phyloP scores from a whole-genome alignment of 2,113 vertebrate species.

The Eupsittula cactorum region DNA sequence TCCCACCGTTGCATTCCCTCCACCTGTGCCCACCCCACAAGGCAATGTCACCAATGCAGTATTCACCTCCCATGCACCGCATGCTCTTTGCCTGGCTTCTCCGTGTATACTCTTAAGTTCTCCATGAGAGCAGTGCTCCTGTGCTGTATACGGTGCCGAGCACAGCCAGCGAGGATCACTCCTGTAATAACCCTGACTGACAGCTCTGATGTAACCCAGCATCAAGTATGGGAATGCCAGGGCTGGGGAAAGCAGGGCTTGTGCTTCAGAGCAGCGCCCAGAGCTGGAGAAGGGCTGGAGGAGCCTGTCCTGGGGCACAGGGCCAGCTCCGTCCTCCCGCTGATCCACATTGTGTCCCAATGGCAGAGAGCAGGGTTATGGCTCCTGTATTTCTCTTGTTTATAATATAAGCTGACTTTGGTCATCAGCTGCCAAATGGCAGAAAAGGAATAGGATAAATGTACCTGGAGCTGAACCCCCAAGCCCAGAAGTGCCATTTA shows the following conservation, averaged over 20 bases:
- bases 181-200: too few species aligned
- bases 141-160: accelerated
- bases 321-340: accelerated
- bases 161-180: neutral
- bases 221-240: accelerated
- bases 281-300: neutral
- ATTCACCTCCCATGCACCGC: neutral
- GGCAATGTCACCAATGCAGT: neutral
- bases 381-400: neutral
- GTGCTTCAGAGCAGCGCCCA: accelerated
- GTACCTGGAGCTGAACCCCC: accelerated
- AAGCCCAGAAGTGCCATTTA: neutral
- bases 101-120: accelerated
- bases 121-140: neutral
- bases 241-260: neutral
- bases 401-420: neutral
- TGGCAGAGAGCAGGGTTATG: neutral
- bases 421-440: neutral
- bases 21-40: too few species aligned
- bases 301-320: neutral
- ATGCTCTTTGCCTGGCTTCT: neutral
- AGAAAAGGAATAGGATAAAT: neutral
- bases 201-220: neutral
- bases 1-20: neutral
- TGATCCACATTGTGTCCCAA: accelerated